Evolutionary conservation across 2,113 vertebrate species (phyloP).

Genomic region (Zingel zingel): DNA sequence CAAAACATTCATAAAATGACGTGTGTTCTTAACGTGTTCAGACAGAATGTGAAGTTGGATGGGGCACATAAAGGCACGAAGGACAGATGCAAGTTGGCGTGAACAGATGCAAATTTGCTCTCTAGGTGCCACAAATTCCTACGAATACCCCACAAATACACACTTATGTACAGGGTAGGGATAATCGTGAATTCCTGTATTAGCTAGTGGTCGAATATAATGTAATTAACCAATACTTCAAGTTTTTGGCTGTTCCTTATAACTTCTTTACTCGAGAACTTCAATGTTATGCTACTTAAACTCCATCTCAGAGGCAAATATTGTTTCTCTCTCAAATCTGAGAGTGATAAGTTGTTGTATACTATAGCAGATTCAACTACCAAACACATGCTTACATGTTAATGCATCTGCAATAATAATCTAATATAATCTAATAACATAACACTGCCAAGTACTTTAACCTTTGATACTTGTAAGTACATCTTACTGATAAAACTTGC

Average conservation of each 20-base stretch:
- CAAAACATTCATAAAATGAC: background rate
- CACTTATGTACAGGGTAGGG: background rate
- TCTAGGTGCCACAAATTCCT: background rate
- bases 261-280: background rate
- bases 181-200: background rate
- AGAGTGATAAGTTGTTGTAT: background rate
- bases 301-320: background rate
- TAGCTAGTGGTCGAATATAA: background rate
- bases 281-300: background rate
- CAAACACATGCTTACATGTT: background rate
- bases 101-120: background rate
- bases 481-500: background rate
- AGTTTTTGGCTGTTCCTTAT: background rate
- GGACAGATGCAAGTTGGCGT: background rate
- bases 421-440: background rate
- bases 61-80: background rate
- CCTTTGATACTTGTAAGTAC: background rate
- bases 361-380: no score
- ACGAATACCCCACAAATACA: background rate
- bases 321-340: background rate
- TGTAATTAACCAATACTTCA: background rate
- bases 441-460: background rate
- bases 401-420: constrained; percentile 7
- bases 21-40: background rate
- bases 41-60: background rate